Conservation (phyloP, 2,888 invertebrate genomes). For the Cancer borealis region DNA sequence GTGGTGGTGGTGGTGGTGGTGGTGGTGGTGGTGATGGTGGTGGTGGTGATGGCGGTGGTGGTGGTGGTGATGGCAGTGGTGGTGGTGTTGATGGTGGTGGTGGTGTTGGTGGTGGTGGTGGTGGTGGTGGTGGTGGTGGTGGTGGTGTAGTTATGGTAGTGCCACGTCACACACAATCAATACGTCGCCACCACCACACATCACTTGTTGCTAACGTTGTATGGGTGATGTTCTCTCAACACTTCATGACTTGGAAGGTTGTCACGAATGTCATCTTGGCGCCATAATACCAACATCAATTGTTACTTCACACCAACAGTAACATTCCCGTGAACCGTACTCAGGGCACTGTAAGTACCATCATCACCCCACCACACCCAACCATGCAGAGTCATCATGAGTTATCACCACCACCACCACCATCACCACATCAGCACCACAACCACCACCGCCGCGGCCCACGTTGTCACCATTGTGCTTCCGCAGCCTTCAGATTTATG, state of each 20-base stretch:
- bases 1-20: background rate
- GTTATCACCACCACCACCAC: background rate
- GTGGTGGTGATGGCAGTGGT: no score
- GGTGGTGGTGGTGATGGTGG: background rate
- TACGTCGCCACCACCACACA: background rate
- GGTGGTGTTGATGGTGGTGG: no score
- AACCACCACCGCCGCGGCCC: background rate
- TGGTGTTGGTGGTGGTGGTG: no score
- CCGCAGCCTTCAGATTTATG: background rate
- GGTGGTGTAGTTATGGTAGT: background rate
- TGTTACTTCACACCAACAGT: background rate
- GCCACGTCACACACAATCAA: conserved; percentile 7
- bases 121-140: background rate
- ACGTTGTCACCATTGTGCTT: background rate
- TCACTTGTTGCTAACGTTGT: conserved; percentile 37
- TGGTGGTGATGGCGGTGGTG: background rate
- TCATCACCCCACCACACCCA: background rate
- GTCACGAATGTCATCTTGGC: background rate
- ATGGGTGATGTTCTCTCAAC: background rate
- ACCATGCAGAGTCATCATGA: background rate
- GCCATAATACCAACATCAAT: background rate
- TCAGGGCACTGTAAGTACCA: background rate
- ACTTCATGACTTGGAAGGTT: background rate
- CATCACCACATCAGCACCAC: background rate
- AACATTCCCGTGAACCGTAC: background rate